Evolutionary conservation across 2,113 vertebrate genomes (phyloP), one percentile per base, ranked within the genome.

Genomic region (Arizona elegans): DNA sequence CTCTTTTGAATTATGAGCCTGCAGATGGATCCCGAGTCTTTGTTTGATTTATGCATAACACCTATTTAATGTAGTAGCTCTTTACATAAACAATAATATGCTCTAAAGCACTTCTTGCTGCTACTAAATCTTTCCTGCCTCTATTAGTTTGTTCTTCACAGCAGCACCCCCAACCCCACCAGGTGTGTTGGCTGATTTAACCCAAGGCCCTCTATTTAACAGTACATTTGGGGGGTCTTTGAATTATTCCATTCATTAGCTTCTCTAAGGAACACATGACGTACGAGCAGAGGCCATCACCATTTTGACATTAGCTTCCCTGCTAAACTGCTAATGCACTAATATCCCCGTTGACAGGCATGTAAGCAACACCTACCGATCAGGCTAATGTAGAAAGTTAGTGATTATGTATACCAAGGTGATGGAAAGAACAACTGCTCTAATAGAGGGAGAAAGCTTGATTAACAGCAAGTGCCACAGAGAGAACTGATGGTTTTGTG

Each of bases 401-500:
- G 94, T 93, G 93, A 96, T 96, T 95, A 91, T 93, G 96, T 91
- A 95, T 7, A 96, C 90, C 93, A 93, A 95, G 95, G 96, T 95
- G 96, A 96, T 89, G 95, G 95, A 96, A 94, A 91, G 95, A 96
- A 94, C 90, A 13, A 92, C 2, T 0, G 91, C 91, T 90, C 88
- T 96, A 96, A 96, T 93, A 95, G 95, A 94, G 89, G 88, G 53
- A 91, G 94, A 95, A 96, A 96, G 43, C 92, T 93, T 96, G 95
- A 97, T 97, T 96, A 97, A 96, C 95, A 97, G 94, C 90, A 93
- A 96, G 91, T 89, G 94, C 94, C 81, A 87, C 90, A 86, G 92
- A 94, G 93, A 94, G 94, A 95, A 95, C 86, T 91, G 94, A 95
- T 93, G 94, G 89, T 95, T 96, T 96, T 96, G 93, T 94, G 94